These are phyloP conservation scores for Eupithecia tripunctaria DNA, from an alignment of 2,888 invertebrate species.

Conservation along the genomic window DNA sequence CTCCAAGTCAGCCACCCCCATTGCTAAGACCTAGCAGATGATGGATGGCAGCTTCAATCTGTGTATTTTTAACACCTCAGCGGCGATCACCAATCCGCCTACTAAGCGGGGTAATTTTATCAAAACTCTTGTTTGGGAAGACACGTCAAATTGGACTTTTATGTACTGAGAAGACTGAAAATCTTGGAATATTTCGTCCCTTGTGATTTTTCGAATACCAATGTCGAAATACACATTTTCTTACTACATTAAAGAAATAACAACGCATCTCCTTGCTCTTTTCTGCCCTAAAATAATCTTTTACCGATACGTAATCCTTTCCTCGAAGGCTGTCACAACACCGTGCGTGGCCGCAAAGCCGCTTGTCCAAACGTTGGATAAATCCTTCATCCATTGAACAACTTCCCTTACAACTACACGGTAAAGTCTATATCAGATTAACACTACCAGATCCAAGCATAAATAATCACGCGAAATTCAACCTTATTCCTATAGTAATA, in stretches of 20 bases:
- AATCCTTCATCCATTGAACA: slow-evolving; percentile 67
- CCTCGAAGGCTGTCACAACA: slow-evolving; percentile 26
- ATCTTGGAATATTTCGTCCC: no score
- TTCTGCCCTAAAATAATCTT: neutral
- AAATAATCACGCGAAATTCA: neutral
- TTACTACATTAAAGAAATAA: neutral
- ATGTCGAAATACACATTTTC: neutral
- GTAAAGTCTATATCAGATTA: slow-evolving; percentile 11
- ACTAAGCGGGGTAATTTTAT: no score
- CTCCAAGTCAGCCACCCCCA: no score
- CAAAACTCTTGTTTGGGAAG: no score
- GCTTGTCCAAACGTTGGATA: slow-evolving; percentile 70
- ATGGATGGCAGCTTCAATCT: no score
- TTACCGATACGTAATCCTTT: slow-evolving; percentile 18
- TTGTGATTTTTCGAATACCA: no score
- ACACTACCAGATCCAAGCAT: neutral
- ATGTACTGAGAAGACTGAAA: no score
- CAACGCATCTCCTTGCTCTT: neutral
- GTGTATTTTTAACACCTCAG: no score
- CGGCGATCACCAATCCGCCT: no score
- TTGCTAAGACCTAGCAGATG: no score
- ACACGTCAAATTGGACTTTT: no score
- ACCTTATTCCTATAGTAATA: neutral
- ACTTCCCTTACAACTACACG: slow-evolving; percentile 12
- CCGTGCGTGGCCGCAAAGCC: slow-evolving; percentile 68